Conservation (phyloP, 2,888 invertebrate genomes). For the Glyphotaelius pellucidus region DNA sequence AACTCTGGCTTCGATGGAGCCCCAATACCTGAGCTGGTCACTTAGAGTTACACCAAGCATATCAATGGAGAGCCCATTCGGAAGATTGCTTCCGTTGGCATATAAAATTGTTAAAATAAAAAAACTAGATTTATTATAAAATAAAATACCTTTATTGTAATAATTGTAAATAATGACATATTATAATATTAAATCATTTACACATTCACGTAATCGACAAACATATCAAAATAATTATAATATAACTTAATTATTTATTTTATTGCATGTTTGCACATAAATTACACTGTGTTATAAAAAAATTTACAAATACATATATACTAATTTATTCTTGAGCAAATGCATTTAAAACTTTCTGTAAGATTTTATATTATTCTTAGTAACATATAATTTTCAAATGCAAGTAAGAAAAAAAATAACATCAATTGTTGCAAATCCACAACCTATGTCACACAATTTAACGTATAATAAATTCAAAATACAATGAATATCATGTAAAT, state of each 20-base stretch:
- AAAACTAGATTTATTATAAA: conserved; percentile 51
- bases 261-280: conserved; percentile 27
- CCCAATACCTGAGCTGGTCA: no score
- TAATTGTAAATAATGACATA: conserved; percentile 56
- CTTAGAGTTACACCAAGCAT: no score
- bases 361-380: background rate
- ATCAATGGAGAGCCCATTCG: no score
- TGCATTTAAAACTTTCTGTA: background rate
- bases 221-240: conserved; percentile 8
- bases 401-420: background rate
- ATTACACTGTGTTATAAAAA: conserved; percentile 1
- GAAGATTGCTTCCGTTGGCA: no score
- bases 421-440: background rate
- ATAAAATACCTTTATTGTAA: conserved; percentile 59
- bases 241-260: conserved; percentile 21
- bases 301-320: background rate
- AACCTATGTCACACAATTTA: background rate
- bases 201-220: conserved; percentile 39
- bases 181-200: conserved; percentile 38
- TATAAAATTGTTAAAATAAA: conserved; percentile 8
- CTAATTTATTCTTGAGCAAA: conserved; percentile 27
- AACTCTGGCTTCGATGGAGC: no score
- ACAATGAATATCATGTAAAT: background rate
- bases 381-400: background rate
- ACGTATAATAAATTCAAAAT: background rate